Conservation (phyloP, 1,140 invertebrate species). For the Neuroterus valhalla region DNA sequence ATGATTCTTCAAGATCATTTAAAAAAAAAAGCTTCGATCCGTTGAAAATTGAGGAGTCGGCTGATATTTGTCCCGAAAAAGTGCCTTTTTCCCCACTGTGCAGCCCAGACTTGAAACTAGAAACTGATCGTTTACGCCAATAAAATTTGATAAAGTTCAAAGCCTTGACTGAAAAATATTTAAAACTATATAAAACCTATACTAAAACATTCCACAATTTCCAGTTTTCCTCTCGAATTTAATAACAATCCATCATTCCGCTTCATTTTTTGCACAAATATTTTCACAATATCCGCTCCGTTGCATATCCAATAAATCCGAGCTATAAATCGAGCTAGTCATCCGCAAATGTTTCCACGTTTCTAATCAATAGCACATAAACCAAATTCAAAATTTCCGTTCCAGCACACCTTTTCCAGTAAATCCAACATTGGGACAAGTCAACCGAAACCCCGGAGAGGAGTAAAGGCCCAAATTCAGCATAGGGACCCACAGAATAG, state of each 20-base stretch:
- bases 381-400: constrained; percentile 42
- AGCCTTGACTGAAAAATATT: no score
- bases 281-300: neutral
- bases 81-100: no score
- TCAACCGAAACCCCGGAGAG: constrained; percentile 49
- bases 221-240: neutral
- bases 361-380: constrained; percentile 1
- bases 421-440: constrained; percentile 41
- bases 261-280: neutral
- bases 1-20: no score
- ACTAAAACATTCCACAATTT: no score
- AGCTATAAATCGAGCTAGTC: constrained; percentile 42
- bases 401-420: constrained; percentile 46
- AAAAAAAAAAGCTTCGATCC: no score
- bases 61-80: no score
- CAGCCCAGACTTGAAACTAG: no score
- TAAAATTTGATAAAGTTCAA: no score
- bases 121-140: no score
- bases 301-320: constrained; percentile 24
- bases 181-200: no score
- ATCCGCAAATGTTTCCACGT: constrained; percentile 32
- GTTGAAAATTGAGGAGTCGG: no score
- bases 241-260: neutral
- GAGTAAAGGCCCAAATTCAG: constrained; percentile 32
- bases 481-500: constrained; percentile 36